Base-by-base conservation (phyloP, 2,888 invertebrate genomes). In the Drosophila borealis region DNA sequence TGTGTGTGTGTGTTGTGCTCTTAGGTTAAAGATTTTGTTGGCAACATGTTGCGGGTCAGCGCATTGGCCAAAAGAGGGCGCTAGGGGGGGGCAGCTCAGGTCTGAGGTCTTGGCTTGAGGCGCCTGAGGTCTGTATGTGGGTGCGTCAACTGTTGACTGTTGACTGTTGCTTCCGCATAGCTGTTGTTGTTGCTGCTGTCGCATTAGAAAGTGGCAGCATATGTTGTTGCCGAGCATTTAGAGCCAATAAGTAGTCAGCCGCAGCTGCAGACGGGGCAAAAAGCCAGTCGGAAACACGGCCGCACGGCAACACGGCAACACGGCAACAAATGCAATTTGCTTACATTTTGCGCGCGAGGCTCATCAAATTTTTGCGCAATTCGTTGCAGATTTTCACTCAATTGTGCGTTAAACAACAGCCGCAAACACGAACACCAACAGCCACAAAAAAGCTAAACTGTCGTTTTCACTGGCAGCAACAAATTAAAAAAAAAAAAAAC, bases 351-450 rank as follows among this genome's bases (percentile, higher is more conserved):
- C 34, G 29, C 29, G 56, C 48, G 65, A 10, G 53, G 37, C 70
- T 74, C 70, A 78, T 79, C 59, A 73, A 70, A 57, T 63, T 70
- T 66, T 37, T 70, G 60, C 59, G 51, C 82, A 74, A 77, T 81
- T 74, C 71, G 68, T 61, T 80, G 85, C 74, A 79, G 63, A 81
- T 83, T 83, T 83, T 85, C 82, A 79, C 85, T 81, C 69, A 85
- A 81, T 79, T 70, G 81, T 85, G 74, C 70, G 51, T 67, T 54
- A 36, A 57, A 54, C 59, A 55, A 61, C 66, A 42, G 37, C 49
- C 48, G 42, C 45, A 56, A 53, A 17, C 21, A 34, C 25, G 29
- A 56, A 48, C 33, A 48, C 49, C 9, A 34, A 46, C 11, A 9
- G 14, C 6, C 21, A 37, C 59, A 13, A 14, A 29, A 71, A 72